A percentile compares a stretch with the other conserved stretches of the same genome.
phyloP scores from a whole-genome alignment of 2,888 invertebrate species.

The Aelia acuminata region DNA sequence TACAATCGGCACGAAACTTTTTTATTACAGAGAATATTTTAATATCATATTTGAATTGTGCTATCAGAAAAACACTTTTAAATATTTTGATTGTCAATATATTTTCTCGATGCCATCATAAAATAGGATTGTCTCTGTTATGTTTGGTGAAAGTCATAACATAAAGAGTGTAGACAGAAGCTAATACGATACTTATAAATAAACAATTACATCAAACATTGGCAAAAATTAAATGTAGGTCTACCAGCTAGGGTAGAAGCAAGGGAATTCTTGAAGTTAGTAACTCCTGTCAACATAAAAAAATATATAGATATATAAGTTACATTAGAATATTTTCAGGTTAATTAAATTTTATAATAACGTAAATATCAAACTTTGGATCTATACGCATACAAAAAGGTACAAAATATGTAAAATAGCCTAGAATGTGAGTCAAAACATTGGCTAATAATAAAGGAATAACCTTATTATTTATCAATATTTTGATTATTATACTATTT shows the following conservation, averaged over 20 bases:
- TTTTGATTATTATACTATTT: too few species aligned
- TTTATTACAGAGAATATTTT: conserved; percentile 16
- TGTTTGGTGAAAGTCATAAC: background rate
- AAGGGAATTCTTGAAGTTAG: background rate
- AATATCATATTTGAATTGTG: conserved; percentile 27
- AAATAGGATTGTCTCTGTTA: conserved; percentile 35
- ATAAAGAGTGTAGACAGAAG: conserved; percentile 23
- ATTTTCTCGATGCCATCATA: conserved; percentile 23
- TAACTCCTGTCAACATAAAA: conserved; percentile 23
- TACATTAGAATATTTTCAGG: too few species aligned
- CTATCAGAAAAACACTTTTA: conserved; percentile 36
- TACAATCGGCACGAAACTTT: conserved; percentile 18
- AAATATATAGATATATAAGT: too few species aligned
- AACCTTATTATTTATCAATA: too few species aligned
- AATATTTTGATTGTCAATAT: conserved; percentile 38
- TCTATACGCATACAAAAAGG: too few species aligned
- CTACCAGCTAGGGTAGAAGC: background rate
- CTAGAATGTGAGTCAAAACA: too few species aligned
- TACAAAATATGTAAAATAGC: too few species aligned
- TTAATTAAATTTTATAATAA: too few species aligned
- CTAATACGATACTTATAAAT: conserved; percentile 28
- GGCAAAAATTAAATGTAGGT: background rate
- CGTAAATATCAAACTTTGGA: too few species aligned
- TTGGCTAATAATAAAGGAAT: too few species aligned
- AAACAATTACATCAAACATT: background rate